phyloP scores from a whole-genome alignment of 2,888 invertebrate species.

The Girardia tigrina region DNA sequence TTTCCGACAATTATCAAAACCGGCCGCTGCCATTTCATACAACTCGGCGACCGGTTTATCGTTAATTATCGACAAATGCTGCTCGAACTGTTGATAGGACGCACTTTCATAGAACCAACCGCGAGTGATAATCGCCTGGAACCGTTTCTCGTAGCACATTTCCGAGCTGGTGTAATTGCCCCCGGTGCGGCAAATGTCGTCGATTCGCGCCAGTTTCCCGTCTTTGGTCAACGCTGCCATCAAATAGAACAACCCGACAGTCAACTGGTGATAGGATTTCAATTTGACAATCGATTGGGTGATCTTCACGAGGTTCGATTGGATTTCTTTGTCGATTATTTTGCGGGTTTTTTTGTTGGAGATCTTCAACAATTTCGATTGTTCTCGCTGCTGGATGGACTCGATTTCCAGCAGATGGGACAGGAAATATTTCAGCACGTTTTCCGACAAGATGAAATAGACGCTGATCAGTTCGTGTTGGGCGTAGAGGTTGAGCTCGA shows the following conservation, averaged over 20 bases:
- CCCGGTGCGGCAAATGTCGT: not conserved
- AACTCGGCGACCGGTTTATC: conserved; percentile 20
- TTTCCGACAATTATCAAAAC: conserved; percentile 32
- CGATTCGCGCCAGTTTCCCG: conserved; percentile 18
- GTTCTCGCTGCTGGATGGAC: not conserved
- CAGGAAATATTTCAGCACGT: conserved; percentile 35
- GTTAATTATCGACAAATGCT: not conserved
- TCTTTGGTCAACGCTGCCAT: conserved; percentile 23
- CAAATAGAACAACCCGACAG: conserved; percentile 27
- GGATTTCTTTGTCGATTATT: not conserved
- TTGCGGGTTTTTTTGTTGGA: not conserved
- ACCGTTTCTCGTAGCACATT: conserved; percentile 81
- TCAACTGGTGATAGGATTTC: conserved; percentile 23
- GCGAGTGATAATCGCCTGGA: conserved; percentile 57
- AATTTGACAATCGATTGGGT: not conserved
- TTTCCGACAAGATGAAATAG: conserved; percentile 54
- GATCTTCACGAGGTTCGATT: not conserved
- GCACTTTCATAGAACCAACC: conserved; percentile 29
- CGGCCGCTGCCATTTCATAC: not conserved
- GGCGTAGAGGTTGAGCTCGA: conserved; percentile 84
- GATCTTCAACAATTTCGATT: conserved; percentile 1
- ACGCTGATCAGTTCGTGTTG: conserved; percentile 89
- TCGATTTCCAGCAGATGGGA: conserved; percentile 27
- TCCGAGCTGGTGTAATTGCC: conserved; percentile 49
- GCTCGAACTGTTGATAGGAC: not conserved